Base-by-base conservation (phyloP, 2,888 invertebrate species). In the Chymomyza amoena region DNA sequence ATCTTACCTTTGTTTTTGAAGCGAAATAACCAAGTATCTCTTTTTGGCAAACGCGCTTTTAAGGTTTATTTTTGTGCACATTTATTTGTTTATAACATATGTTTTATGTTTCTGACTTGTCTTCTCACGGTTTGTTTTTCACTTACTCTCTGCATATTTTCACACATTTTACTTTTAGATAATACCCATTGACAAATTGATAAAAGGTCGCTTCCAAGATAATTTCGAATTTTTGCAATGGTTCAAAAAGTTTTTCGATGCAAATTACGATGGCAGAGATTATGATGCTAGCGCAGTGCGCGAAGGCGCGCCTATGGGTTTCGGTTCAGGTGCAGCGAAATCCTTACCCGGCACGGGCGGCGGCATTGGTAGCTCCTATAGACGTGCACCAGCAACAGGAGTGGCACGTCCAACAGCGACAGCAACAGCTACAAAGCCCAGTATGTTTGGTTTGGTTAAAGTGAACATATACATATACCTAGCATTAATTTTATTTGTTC, bases 221-320 rank as follows among this genome's bases (percentile, higher is more conserved):
- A 99, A 99, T 94, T 99, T 99, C 95, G 99, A 99, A 93, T 99
- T 99, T 93, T 96, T 99, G 89, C 99, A 99, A 94, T 99, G 99
- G 99, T 99, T 99, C 95, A 99, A 99, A 95, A 98, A 98, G 93
- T 99, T 99, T 94, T 99, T 98, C 93, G 99, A 99, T 93, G 98
- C 98, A 89, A 99, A 99, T 94, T 98, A 98, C 93, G 96, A 96
- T 92, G 98, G 98, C 91, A 94, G 95, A 90, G 97, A 97, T 79
- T 99, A 99, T 93, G 97, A 98, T 93, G 96, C 99, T 70, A 92
- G 97, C 90, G 95, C 94, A 79, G 96, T 96, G 90, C 94, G 99
- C 85, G 96, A 96, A 89, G 97, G 97, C 87, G 96, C 96, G 90
- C 93, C 94, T 67, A 95, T 97, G 95, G 97, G 97, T 84, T 94